A percentile compares a stretch with the other conserved stretches of the same genome.
These are phyloP conservation scores for Parazoanthus atlanticus DNA, from an alignment of 92 coral and sea anemone species.

Conservation along the genomic window DNA sequence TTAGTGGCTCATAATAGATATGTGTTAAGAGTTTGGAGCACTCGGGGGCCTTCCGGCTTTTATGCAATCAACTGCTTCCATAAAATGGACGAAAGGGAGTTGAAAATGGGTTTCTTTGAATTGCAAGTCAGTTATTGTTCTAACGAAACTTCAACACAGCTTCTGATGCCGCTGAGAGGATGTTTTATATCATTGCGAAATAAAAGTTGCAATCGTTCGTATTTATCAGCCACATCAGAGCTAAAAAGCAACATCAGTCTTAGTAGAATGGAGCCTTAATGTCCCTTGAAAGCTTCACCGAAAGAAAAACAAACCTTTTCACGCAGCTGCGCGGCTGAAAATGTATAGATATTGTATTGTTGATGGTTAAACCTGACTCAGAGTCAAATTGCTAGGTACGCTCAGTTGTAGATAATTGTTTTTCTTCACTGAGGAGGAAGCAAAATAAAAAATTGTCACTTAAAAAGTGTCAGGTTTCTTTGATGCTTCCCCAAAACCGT, in stretches of 20 bases:
- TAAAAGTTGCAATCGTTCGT: conserved; percentile 6
- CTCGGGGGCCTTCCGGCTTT: conserved; percentile 44
- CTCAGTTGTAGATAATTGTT: too few species aligned
- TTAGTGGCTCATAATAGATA: conserved; percentile 14
- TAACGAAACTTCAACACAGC: not conserved
- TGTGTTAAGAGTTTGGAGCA: not conserved
- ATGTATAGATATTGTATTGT: conserved; percentile 5
- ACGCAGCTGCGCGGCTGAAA: conserved; percentile 44
- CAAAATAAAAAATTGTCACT: not conserved
- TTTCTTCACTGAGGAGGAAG: not conserved
- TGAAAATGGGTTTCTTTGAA: conserved; percentile 1
- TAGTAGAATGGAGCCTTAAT: not conserved
- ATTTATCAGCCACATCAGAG: conserved; percentile 12
- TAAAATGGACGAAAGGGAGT: conserved; percentile 4
- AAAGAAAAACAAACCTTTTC: conserved; percentile 2
- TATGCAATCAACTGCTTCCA: not conserved
- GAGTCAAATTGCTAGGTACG: not conserved
- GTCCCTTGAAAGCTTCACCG: conserved; percentile 13
- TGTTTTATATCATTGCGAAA: not conserved
- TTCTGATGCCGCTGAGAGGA: not conserved
- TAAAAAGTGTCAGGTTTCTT: not conserved
- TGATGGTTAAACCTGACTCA: not conserved
- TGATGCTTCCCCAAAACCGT: not conserved
- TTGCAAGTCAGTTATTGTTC: conserved; percentile 9
- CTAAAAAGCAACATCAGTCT: conserved; percentile 20